Evolutionary conservation across 2,888 invertebrate genomes (phyloP).

Genomic region (Hecatera dysodea): DNA sequence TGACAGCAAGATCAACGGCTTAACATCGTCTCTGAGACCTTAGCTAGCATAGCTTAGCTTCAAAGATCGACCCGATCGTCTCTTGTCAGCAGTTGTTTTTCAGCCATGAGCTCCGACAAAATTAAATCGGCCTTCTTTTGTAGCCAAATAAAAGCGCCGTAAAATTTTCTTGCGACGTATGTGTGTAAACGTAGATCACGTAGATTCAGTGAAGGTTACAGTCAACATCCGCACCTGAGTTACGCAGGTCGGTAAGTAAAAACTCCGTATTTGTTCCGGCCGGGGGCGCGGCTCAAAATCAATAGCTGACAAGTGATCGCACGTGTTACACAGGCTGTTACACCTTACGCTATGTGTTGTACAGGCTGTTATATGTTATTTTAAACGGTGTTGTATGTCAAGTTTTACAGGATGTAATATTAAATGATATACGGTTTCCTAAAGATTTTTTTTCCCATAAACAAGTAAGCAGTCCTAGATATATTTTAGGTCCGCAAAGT

Average conservation of each 20-base stretch:
- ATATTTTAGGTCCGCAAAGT: too few species aligned
- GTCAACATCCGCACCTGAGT: slow-evolving; percentile 53
- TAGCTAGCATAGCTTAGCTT: too few species aligned
- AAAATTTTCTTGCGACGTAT: slow-evolving; percentile 9
- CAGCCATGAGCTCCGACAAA: neutral
- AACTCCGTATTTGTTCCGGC: slow-evolving; percentile 57
- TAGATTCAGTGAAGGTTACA: slow-evolving; percentile 23
- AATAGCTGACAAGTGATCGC: slow-evolving; percentile 65
- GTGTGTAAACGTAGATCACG: slow-evolving; percentile 2
- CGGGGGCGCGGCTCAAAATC: slow-evolving; percentile 66
- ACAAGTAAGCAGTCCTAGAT: too few species aligned
- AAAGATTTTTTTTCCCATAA: too few species aligned
- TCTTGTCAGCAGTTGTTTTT: too few species aligned
- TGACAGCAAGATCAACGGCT: too few species aligned
- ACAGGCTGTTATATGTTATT: slow-evolving; percentile 5
- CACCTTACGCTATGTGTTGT: slow-evolving; percentile 8
- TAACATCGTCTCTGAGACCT: too few species aligned
- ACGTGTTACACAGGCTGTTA: slow-evolving; percentile 40
- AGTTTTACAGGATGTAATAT: neutral
- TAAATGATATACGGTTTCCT: too few species aligned
- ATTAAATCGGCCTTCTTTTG: neutral
- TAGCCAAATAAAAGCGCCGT: slow-evolving; percentile 3
- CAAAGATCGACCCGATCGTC: too few species aligned
- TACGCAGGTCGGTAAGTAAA: slow-evolving; percentile 51
- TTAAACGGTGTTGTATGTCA: neutral